Percentiles rank a stretch among this genome's conserved stretches.
Evolutionary conservation across 1,140 invertebrate genomes (phyloP).

Genomic region (Drosophila tsacasi): DNA sequence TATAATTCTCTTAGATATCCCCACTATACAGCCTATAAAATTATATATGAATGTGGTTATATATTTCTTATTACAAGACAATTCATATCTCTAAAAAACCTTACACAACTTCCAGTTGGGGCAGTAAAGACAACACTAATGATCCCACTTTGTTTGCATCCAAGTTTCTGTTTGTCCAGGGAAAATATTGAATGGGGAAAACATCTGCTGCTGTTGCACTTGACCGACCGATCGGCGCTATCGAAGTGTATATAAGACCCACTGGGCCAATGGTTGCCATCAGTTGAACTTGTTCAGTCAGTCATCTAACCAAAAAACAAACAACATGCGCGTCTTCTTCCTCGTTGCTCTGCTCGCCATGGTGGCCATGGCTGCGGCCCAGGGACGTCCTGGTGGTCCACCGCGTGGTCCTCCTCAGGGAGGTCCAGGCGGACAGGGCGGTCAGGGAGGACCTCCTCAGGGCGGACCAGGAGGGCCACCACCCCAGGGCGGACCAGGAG

Average conservation of each 20-base stretch:
- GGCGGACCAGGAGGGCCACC: constrained; percentile 1
- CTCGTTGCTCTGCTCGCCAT: constrained; percentile 34
- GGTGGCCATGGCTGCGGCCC: constrained; percentile 21
- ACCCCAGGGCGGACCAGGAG: not conserved
- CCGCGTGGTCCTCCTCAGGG: constrained; percentile 4
- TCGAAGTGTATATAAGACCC: constrained; percentile 23
- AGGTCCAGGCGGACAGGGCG: not conserved
- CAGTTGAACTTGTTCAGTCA: constrained; percentile 31
- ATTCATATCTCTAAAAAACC: not conserved
- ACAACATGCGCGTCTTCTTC: constrained; percentile 27
- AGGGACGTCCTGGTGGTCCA: not conserved
- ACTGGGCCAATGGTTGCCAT: not conserved
- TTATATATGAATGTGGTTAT: not conserved
- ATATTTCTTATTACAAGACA: not conserved
- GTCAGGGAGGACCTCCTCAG: not conserved
- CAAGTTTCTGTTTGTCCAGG: constrained; percentile 13
- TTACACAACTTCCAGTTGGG: constrained; percentile 18
- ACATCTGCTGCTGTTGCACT: constrained; percentile 9
- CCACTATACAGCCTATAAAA: too few relatives aligned
- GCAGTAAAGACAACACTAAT: not conserved
- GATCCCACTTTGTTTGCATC: constrained; percentile 6
- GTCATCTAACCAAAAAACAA: not conserved
- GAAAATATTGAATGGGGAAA: constrained; percentile 9
- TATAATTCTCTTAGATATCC: not conserved
- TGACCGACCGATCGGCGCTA: not conserved